Evolutionary conservation across 2,888 invertebrate species (phyloP).

Genomic region (Corythucha ciliata): DNA sequence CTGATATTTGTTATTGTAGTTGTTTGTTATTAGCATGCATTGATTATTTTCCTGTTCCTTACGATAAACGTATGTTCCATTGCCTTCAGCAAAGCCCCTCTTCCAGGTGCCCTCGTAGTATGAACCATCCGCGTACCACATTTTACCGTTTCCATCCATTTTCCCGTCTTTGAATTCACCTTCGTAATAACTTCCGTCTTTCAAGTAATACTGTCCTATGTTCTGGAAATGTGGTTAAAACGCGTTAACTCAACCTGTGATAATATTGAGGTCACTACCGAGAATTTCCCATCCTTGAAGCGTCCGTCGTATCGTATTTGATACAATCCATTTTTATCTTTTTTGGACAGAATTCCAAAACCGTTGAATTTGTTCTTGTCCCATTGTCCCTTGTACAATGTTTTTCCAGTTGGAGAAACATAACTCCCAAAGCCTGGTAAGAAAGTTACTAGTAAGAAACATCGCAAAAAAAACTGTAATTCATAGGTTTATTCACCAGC

Average conservation of each 20-base stretch:
- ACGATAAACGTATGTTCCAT: constrained; percentile 50
- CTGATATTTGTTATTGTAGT: no score
- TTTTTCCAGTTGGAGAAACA: not conserved
- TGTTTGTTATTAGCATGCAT: no score
- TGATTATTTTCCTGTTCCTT: constrained; percentile 48
- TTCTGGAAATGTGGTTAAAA: constrained; percentile 39
- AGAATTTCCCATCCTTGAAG: constrained; percentile 50
- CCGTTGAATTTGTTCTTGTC: constrained; percentile 49
- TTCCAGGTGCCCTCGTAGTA: constrained; percentile 52
- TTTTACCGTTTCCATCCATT: constrained; percentile 51
- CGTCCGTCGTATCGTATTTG: constrained; percentile 47
- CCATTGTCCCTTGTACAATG: constrained; percentile 56
- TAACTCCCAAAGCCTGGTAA: constrained; percentile 9
- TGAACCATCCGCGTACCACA: constrained; percentile 49
- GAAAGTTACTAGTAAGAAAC: not conserved
- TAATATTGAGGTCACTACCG: constrained; percentile 33
- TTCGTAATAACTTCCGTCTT: constrained; percentile 52
- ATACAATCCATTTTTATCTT: constrained; percentile 9
- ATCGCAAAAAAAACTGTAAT: not conserved
- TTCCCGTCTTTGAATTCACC: constrained; percentile 46
- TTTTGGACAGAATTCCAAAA: constrained; percentile 42
- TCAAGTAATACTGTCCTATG: constrained; percentile 48
- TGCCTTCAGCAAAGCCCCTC: constrained; percentile 44
- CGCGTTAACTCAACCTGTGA: not conserved
- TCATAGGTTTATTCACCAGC: constrained; percentile 29